Conservation (phyloP, 2,113 vertebrate species). For the Phainopepla nitens region DNA sequence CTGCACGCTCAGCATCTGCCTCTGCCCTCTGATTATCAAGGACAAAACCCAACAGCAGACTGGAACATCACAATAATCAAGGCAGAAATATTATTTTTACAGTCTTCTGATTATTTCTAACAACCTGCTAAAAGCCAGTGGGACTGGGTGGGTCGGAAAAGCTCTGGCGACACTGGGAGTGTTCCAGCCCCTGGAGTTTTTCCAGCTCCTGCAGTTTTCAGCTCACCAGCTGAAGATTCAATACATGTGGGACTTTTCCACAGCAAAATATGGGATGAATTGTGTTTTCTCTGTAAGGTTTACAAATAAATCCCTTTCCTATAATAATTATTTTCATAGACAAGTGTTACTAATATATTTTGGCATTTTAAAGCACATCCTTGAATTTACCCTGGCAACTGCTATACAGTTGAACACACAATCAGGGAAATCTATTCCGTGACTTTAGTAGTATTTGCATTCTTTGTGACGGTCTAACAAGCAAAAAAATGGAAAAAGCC, state of each 20-base stretch:
- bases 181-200: background rate
- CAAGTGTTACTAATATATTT: background rate
- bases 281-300: conserved; percentile 8
- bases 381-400: conserved; percentile 7
- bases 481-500: background rate
- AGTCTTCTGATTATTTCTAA: conserved; percentile 22
- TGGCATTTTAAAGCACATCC: conserved; percentile 10
- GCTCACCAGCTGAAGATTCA: background rate
- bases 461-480: background rate
- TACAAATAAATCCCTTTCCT: conserved; percentile 16
- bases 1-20: background rate
- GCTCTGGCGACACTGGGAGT: background rate
- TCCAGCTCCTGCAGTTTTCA: background rate
- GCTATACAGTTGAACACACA: background rate
- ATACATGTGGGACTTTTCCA: background rate
- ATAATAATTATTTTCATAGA: conserved; percentile 17
- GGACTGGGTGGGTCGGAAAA: background rate
- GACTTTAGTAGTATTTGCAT: background rate
- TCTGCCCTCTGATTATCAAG: background rate
- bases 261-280: background rate
- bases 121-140: conserved; percentile 19
- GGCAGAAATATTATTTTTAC: conserved; percentile 38
- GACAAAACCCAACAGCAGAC: background rate
- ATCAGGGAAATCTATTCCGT: background rate
- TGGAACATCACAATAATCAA: conserved; percentile 14